Conservation (phyloP, 1,140 invertebrate species). For the Lycorma delicatula region DNA sequence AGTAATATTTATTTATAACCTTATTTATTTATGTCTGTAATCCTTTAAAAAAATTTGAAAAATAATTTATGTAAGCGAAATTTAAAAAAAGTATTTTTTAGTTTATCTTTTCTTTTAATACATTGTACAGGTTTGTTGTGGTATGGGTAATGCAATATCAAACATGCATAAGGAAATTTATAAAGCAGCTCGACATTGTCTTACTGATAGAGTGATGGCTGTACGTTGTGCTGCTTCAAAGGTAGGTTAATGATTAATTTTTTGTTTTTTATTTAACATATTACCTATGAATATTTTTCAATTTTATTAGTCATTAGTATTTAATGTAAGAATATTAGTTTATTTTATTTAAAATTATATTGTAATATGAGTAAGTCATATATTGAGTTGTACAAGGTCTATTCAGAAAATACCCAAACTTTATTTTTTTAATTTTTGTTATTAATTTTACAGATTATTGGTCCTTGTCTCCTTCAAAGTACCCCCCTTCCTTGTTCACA, state of each 20-base stretch:
- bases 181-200: conserved; percentile 72
- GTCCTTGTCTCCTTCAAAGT: too few species aligned
- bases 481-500: too few species aligned
- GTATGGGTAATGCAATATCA: conserved; percentile 79
- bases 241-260: conserved; percentile 38
- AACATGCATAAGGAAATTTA: conserved; percentile 89
- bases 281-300: conserved; percentile 10
- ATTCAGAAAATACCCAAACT: too few species aligned
- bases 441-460: too few species aligned
- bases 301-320: background rate
- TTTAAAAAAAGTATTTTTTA: too few species aligned
- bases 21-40: too few species aligned
- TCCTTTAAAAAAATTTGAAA: too few species aligned
- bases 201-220: conserved; percentile 83
- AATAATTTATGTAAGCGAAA: too few species aligned
- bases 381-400: too few species aligned
- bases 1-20: too few species aligned
- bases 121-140: conserved; percentile 56
- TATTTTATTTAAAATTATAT: background rate
- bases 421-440: too few species aligned
- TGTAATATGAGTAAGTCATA: background rate
- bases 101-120: too few species aligned
- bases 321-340: background rate
- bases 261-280: background rate
- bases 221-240: conserved; percentile 80